Base-by-base conservation (phyloP, 2,113 vertebrate genomes). In the Scolopax mira region DNA sequence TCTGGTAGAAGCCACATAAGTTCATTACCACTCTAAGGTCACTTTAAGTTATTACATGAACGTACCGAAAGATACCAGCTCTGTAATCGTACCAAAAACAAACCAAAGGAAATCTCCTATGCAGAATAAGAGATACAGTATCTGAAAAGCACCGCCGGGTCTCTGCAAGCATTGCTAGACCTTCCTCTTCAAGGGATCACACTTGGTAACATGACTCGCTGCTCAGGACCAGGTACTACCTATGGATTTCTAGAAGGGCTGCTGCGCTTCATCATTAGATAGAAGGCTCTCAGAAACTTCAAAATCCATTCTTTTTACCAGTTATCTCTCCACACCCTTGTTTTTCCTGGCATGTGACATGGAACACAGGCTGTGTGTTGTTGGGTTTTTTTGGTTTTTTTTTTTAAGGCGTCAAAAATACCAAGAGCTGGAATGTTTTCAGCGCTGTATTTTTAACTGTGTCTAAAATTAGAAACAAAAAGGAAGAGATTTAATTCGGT, bases 271-370 rank as follows among this genome's bases (percentile, higher is more conserved):
- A 11, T 49, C 27, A 15, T 13, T 55, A 62, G 23, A 66, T 1
- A 52, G 61, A 44, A 3, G 7, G n/a, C 30, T 54, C 79, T 80
- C 33, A 83, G 89, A 88, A 90, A 16, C 65, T 81, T 87, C 84
- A 46, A 89, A 94, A 91, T 21, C 65, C 88, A 35, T 65, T 79
- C 60, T 91, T 93, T 88, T 65, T 79, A 57, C 62, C 86, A 78
- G 51, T 60, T 79, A 10, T 82, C 65, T 84, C 86, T 91, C 95
- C 94, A 93, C 85, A 67, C 64, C 55, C 95, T 92, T 94, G 79
- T 94, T 97, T 97, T 96, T 94, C 93, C 96, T 96, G 96, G 96
- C 96, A 88, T 70, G 25, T 74, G 85, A 85, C 69, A 62, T 24
- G 86, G 93, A 96, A 97, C 94, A 90, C 94, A 90, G 88, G 55